Percentiles rank a stretch among this genome's conserved stretches.
These are phyloP conservation scores for Neomonachus schauinslandi DNA, from an alignment of 2,113 vertebrate species.

Conservation along the genomic window DNA sequence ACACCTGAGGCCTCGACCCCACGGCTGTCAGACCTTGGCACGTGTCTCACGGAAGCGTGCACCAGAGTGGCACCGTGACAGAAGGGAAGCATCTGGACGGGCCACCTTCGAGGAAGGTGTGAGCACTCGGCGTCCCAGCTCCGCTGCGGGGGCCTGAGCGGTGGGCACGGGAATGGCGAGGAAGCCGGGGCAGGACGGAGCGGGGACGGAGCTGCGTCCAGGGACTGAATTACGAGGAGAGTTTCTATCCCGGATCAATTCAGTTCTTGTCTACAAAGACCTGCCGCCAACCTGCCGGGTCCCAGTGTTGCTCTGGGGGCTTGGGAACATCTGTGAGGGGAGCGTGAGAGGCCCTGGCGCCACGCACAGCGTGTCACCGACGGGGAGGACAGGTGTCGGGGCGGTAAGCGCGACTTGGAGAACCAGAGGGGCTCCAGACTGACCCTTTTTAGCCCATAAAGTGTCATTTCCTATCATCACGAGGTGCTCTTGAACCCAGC, in stretches of 20 bases:
- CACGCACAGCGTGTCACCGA: no score
- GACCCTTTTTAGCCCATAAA: no score
- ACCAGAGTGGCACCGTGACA: no score
- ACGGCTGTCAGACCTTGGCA: not conserved
- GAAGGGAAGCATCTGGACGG: no score
- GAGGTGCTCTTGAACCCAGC: not conserved
- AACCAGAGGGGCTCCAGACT: no score
- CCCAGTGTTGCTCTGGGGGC: not conserved
- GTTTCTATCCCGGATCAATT: rapidly evolving
- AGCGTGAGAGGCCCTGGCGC: rapidly evolving
- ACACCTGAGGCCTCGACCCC: not conserved
- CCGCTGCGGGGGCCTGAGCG: not conserved
- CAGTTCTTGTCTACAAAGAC: rapidly evolving
- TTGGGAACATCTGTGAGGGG: not conserved
- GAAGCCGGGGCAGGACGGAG: not conserved
- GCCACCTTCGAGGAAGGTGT: not conserved
- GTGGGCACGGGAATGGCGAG: no score
- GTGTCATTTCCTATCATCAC: rapidly evolving
- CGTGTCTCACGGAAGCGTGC: not conserved
- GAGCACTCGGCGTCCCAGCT: not conserved
- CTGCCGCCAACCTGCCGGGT: not conserved
- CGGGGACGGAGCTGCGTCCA: not conserved
- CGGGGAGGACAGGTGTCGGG: not conserved
- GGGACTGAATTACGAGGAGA: rapidly evolving
- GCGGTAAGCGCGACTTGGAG: no score